phyloP scores from a whole-genome alignment of 2,888 invertebrate species.

The Drosophila limbata region DNA sequence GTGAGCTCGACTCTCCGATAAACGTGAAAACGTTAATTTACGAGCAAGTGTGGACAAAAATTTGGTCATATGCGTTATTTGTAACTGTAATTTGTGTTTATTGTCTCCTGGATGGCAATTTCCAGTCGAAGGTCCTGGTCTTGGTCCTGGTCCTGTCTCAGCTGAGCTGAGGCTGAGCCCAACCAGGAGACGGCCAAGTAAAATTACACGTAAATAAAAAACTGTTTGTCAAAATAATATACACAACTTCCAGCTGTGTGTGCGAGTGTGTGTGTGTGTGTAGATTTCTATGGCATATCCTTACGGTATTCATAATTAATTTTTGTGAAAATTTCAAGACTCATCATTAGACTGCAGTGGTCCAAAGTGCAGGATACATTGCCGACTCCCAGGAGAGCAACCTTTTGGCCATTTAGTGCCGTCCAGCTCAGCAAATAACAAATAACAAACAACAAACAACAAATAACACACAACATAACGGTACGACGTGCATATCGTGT shows the following conservation, averaged over 20 bases:
- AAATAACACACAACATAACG: constrained; percentile 54
- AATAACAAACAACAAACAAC: constrained; percentile 11
- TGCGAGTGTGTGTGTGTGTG: constrained; percentile 24
- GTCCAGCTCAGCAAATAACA: constrained; percentile 54
- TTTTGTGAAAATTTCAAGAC: constrained; percentile 79
- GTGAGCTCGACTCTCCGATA: constrained; percentile 10
- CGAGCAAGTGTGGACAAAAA: constrained; percentile 42
- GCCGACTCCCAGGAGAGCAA: constrained; percentile 72
- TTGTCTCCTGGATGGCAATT: constrained; percentile 51
- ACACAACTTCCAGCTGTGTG: constrained; percentile 43
- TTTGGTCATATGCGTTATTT: constrained; percentile 74
- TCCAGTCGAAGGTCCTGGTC: constrained; percentile 1
- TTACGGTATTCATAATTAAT: constrained; percentile 77
- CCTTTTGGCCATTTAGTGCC: constrained; percentile 84
- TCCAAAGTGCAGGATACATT: constrained; percentile 53
- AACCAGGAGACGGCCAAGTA: constrained; percentile 22
- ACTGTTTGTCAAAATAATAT: constrained; percentile 62
- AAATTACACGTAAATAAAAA: constrained; percentile 47
- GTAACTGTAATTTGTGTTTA: constrained; percentile 78
- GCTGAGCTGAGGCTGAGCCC: constrained; percentile 1
- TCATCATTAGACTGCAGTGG: constrained; percentile 68
- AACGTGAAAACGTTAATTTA: constrained; percentile 51
- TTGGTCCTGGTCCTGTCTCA: neutral
- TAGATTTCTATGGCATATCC: constrained; percentile 33
- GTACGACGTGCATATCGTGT: constrained; percentile 21